Conservation (phyloP, 2,888 invertebrate genomes). For the Calliphora vomitoria region DNA sequence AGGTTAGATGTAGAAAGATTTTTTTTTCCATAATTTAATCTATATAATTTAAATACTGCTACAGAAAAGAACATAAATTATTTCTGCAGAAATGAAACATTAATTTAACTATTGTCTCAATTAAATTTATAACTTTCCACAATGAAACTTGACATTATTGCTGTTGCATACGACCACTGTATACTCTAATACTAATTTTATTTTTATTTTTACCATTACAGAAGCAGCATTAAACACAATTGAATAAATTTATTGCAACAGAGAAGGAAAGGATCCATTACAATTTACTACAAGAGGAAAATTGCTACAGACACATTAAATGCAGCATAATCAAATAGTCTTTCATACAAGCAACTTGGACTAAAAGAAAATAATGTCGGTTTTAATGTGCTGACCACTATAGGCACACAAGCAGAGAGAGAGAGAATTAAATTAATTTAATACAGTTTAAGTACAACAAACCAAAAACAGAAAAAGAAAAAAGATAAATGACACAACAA, state of each 20-base stretch:
- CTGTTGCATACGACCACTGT: neutral
- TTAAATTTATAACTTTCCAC: conserved; percentile 14
- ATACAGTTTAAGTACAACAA: conserved; percentile 1
- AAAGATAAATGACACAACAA: conserved; percentile 12
- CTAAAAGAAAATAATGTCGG: neutral
- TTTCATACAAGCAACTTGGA: neutral
- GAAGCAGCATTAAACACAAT: conserved; percentile 49
- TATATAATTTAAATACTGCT: no score
- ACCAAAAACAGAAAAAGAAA: neutral
- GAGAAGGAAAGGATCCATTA: neutral
- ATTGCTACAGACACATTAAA: conserved; percentile 21
- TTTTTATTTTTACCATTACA: conserved; percentile 44
- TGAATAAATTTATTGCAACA: conserved; percentile 51
- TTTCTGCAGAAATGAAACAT: neutral
- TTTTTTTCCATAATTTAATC: no score
- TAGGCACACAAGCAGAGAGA: neutral
- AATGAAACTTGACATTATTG: neutral
- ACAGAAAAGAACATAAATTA: no score
- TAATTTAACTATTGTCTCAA: neutral
- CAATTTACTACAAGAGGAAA: conserved; percentile 15
- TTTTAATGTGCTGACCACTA: conserved; percentile 4
- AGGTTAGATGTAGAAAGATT: no score
- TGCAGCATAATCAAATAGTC: conserved; percentile 2
- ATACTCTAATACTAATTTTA: conserved; percentile 17
- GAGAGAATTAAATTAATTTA: conserved; percentile 30